Evolutionary conservation across 1,140 invertebrate species (phyloP).

Genomic region (Coptotermes formosanus): DNA sequence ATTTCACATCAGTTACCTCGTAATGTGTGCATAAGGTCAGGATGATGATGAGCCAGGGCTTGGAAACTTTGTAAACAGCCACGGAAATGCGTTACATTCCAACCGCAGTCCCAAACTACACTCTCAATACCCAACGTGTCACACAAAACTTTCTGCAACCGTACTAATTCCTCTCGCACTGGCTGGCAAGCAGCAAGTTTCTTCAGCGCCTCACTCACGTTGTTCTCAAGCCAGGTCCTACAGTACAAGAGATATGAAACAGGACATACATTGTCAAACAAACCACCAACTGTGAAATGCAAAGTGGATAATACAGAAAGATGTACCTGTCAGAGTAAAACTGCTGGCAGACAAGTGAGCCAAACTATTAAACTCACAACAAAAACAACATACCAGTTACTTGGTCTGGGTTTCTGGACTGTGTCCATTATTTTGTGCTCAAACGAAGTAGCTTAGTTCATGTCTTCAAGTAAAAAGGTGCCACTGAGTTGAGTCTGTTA

Average conservation of each 20-base stretch:
- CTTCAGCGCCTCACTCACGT: conserved; percentile 59
- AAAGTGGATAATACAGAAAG: too few species aligned
- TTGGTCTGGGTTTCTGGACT: too few species aligned
- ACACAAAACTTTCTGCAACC: conserved; percentile 58
- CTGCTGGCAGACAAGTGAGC: too few species aligned
- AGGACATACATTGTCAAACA: too few species aligned
- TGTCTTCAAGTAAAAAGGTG: too few species aligned
- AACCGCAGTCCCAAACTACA: conserved; percentile 77
- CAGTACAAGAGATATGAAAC: neutral
- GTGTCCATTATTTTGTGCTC: too few species aligned
- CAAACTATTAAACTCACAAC: too few species aligned
- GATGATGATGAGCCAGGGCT: conserved; percentile 68
- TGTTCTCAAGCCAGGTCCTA: conserved; percentile 64
- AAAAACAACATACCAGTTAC: too few species aligned
- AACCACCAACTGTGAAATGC: too few species aligned
- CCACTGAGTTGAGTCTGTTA: too few species aligned
- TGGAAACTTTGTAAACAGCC: conserved; percentile 78
- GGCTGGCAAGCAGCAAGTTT: conserved; percentile 60
- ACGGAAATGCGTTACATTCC: conserved; percentile 83
- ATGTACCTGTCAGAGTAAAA: too few species aligned
- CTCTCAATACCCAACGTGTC: conserved; percentile 56
- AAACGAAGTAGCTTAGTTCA: too few species aligned
- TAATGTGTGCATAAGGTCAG: conserved; percentile 63
- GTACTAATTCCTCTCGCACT: conserved; percentile 63
- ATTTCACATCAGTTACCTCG: conserved; percentile 48